phyloP scores from a whole-genome alignment of 2,888 invertebrate species.

The Scaptomyza parva region DNA sequence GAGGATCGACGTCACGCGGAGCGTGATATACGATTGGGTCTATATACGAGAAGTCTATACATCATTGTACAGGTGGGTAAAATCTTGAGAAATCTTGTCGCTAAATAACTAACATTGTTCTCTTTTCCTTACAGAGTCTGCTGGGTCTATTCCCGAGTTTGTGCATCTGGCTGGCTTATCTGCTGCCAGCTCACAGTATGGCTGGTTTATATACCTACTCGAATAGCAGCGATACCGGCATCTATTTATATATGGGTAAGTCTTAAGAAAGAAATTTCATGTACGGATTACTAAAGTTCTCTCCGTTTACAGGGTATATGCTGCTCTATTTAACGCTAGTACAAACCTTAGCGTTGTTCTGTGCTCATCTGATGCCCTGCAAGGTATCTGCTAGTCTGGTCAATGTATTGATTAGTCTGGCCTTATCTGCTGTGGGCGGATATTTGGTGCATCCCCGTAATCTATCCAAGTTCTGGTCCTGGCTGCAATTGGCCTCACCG shows the following conservation, averaged over 20 bases:
- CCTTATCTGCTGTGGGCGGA: constrained; percentile 88
- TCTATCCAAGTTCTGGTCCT: constrained; percentile 88
- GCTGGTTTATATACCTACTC: constrained; percentile 91
- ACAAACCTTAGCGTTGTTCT: constrained; percentile 89
- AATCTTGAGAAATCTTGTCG: background rate
- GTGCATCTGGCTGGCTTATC: constrained; percentile 92
- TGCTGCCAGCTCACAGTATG: constrained; percentile 96
- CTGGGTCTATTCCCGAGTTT: constrained; percentile 92
- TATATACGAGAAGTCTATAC: constrained; percentile 92
- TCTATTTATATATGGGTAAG: constrained; percentile 90
- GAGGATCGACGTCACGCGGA: constrained; percentile 88
- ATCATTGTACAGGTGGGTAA: constrained; percentile 90
- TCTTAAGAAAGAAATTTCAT: background rate
- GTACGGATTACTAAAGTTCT: background rate
- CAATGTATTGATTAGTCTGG: constrained; percentile 87
- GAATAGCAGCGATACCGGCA: constrained; percentile 88
- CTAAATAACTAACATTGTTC: background rate
- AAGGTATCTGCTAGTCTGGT: constrained; percentile 88
- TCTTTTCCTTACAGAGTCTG: constrained; percentile 87
- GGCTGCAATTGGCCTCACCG: constrained; percentile 90
- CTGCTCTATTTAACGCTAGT: constrained; percentile 89
- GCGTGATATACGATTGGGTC: constrained; percentile 91
- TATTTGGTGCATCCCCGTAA: constrained; percentile 89
- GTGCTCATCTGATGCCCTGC: constrained; percentile 89
- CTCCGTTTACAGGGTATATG: constrained; percentile 87